Percentiles rank a stretch among this genome's conserved stretches.
phyloP scores from a whole-genome alignment of 2,888 invertebrate species.

The Heliconius hortense region DNA sequence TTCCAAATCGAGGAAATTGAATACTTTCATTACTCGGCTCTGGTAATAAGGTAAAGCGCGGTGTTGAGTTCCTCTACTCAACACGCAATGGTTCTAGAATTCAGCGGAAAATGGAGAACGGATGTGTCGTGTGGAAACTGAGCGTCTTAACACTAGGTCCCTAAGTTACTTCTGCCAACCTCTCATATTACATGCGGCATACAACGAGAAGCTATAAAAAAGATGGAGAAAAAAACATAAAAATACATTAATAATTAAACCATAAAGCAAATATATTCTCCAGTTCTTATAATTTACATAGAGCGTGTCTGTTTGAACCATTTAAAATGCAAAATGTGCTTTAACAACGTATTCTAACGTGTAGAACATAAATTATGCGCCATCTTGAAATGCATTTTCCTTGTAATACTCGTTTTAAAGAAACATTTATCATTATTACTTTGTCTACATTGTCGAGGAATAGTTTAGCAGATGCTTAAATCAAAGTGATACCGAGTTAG shows the following conservation, averaged over 20 bases:
- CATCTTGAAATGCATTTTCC: conserved; percentile 35
- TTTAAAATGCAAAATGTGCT: conserved; percentile 28
- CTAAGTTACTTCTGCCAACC: background rate
- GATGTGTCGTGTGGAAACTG: background rate
- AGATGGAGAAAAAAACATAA: background rate
- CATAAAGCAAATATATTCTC: background rate
- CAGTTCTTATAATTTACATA: conserved; percentile 13
- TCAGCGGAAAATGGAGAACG: too few species aligned
- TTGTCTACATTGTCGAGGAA: conserved; percentile 12
- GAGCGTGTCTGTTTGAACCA: conserved; percentile 10
- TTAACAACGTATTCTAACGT: conserved; percentile 19
- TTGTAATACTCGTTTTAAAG: conserved; percentile 28
- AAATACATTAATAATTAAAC: background rate
- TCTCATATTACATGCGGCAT: too few species aligned
- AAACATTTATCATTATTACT: conserved; percentile 29
- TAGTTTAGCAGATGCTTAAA: background rate
- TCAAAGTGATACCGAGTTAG: background rate
- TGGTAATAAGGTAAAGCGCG: too few species aligned
- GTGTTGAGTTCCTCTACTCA: too few species aligned
- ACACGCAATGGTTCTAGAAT: too few species aligned
- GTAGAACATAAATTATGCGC: conserved; percentile 33
- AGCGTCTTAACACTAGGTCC: background rate
- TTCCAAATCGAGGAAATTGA: background rate
- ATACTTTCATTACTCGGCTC: too few species aligned
- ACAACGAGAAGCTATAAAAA: too few species aligned